phyloP scores from a whole-genome alignment of 2,888 invertebrate genomes.

The Eristalinus sepulchralis region DNA sequence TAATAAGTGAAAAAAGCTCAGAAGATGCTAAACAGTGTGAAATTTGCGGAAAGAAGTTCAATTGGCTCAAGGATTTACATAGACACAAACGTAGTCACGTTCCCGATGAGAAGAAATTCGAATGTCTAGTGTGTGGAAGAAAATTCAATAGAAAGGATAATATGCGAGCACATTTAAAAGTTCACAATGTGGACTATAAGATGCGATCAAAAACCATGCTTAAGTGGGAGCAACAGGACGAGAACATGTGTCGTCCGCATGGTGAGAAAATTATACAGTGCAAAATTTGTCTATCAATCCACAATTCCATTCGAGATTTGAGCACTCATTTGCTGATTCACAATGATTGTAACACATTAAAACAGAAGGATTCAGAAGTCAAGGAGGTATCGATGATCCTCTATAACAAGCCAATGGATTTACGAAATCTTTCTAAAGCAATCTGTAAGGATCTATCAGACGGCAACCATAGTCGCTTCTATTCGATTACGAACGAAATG shows the following conservation, averaged over 20 bases:
- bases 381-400: conserved; percentile 72
- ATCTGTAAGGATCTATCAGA: conserved; percentile 49
- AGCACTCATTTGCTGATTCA: conserved; percentile 76
- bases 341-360: conserved; percentile 72
- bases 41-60: conserved; percentile 85
- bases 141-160: conserved; percentile 84
- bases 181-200: conserved; percentile 78
- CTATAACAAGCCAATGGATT: conserved; percentile 73
- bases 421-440: conserved; percentile 11
- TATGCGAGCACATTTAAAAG: conserved; percentile 83
- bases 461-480: conserved; percentile 74
- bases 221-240: conserved; percentile 67
- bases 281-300: conserved; percentile 79
- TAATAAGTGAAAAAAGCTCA: conserved; percentile 65
- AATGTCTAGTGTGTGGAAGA: conserved; percentile 83
- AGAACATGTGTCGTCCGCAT: conserved; percentile 76
- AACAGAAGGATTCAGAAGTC: conserved; percentile 72
- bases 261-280: conserved; percentile 79
- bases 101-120: conserved; percentile 82
- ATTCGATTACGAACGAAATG: conserved; percentile 78
- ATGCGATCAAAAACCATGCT: neutral
- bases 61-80: conserved; percentile 85
- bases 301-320: conserved; percentile 77
- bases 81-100: conserved; percentile 85
- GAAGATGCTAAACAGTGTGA: conserved; percentile 81